phyloP scores from a whole-genome alignment of 2,797 vertebrate genomes.

The Trematomus bernacchii region DNA sequence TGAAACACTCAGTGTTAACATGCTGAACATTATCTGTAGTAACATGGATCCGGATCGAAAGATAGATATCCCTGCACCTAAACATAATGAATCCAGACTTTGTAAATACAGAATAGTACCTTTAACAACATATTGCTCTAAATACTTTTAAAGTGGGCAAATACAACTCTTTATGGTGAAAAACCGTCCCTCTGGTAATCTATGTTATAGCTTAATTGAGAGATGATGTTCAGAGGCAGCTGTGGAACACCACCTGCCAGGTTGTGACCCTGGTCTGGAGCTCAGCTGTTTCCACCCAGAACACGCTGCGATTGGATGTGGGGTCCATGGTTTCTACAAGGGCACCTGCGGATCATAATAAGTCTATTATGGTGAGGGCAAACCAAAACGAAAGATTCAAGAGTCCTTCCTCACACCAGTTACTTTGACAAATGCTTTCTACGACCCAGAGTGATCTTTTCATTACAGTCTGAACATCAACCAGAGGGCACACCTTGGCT shows the following conservation, averaged over 20 bases:
- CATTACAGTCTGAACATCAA: conserved; percentile 34
- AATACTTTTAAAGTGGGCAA: conserved; percentile 19
- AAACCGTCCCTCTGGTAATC: conserved; percentile 45
- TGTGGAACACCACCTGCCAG: conserved; percentile 63
- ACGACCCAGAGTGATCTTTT: conserved; percentile 26
- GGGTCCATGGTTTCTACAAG: conserved; percentile 45
- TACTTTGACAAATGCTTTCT: conserved; percentile 41
- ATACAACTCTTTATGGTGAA: conserved; percentile 34
- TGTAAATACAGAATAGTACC: neutral
- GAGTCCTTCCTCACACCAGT: conserved; percentile 31
- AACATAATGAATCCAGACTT: conserved; percentile 5
- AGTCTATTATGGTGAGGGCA: conserved; percentile 38
- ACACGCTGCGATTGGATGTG: conserved; percentile 42
- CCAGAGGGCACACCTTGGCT: neutral
- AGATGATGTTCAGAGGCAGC: conserved; percentile 59
- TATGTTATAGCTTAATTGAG: conserved; percentile 42
- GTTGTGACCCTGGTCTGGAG: conserved; percentile 57
- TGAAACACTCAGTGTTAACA: neutral
- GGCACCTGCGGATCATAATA: conserved; percentile 52
- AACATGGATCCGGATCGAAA: neutral
- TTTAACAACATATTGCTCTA: neutral
- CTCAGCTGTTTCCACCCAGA: conserved; percentile 59
- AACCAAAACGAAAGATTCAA: conserved; percentile 37
- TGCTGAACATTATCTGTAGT: conserved; percentile 6
- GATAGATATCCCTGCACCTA: neutral